Base-by-base conservation (phyloP, 2,113 vertebrate genomes). In the Chroicocephalus ridibundus region DNA sequence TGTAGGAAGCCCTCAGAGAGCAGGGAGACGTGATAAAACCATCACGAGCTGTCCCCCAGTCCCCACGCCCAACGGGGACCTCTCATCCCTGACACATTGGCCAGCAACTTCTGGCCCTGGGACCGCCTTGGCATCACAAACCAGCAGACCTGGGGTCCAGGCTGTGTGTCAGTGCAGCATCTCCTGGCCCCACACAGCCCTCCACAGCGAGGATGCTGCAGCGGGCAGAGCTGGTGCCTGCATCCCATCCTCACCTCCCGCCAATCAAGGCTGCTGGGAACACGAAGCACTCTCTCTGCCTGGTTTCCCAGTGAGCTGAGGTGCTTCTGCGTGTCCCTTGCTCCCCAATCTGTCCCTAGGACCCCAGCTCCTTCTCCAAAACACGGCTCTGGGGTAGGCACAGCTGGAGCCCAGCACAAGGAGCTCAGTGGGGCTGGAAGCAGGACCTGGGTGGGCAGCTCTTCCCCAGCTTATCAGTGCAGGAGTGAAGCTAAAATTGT, bases 351-450 rank as follows among this genome's bases (percentile, higher is more conserved):
- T 32, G 13, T 49, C n/a, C 68, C 34, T 47, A 77, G 11, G 20
- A 32, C 4, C 5, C 32, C 69, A 70, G 15, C 9, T 90, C 36
- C 68, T 13, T 11, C n/a, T 69, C 55, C 4, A 15, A 54, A 71
- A 15, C 20, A 9, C 5, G 0, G 0, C 5, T 21, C 15, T 2
- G 6, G 13, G 29, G 26, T 3, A 34, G 61, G 83, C 62, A 20
- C 31, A 26, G 54, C 74, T 88, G 84, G 11, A 80, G 31, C 19
- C 34, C 29, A 19, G 38, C 22, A 13, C 4, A 2, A 20, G 31
- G 18, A 55, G 22, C 5, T 69, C 18, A 29, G 54, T 0, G 0
- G 15, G 49, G 36, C 44, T 70, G 38, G 51, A 36, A 66, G 38
- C 42, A 68, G 64, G 24, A 78, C 15, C 14, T 18, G 47, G 51